Evolutionary conservation across 1,140 invertebrate genomes (phyloP).

Genomic region (Papilio polytes): DNA sequence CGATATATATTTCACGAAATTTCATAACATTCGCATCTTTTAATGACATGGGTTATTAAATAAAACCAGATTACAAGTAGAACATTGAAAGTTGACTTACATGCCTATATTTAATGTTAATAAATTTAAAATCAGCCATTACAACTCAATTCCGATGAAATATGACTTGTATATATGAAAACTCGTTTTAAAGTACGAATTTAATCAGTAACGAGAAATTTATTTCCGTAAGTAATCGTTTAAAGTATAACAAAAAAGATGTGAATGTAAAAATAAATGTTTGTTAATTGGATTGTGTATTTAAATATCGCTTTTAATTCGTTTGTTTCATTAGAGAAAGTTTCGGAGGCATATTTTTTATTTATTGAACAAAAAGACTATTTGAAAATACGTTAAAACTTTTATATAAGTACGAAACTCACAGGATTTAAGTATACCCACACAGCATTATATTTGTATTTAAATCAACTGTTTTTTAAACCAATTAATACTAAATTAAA

Average conservation of each 20-base stretch:
- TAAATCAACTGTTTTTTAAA: too few relatives aligned
- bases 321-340: too few relatives aligned
- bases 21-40: constrained; percentile 7
- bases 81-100: constrained; percentile 12
- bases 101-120: constrained; percentile 5
- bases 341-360: too few relatives aligned
- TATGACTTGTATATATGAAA: background rate
- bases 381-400: too few relatives aligned
- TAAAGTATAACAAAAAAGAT: background rate
- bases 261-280: background rate
- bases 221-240: constrained; percentile 7
- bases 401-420: too few relatives aligned
- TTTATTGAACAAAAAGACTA: too few relatives aligned
- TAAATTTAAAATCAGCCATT: constrained; percentile 2
- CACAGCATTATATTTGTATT: too few relatives aligned
- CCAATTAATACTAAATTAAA: too few relatives aligned
- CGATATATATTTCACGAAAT: background rate
- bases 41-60: constrained; percentile 12
- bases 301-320: too few relatives aligned
- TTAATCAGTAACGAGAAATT: background rate
- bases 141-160: constrained; percentile 25
- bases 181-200: constrained; percentile 8
- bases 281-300: background rate
- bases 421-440: too few relatives aligned
- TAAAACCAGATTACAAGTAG: background rate